Conservation (phyloP, 2,113 vertebrate species). For the Elephantulus edwardii region DNA sequence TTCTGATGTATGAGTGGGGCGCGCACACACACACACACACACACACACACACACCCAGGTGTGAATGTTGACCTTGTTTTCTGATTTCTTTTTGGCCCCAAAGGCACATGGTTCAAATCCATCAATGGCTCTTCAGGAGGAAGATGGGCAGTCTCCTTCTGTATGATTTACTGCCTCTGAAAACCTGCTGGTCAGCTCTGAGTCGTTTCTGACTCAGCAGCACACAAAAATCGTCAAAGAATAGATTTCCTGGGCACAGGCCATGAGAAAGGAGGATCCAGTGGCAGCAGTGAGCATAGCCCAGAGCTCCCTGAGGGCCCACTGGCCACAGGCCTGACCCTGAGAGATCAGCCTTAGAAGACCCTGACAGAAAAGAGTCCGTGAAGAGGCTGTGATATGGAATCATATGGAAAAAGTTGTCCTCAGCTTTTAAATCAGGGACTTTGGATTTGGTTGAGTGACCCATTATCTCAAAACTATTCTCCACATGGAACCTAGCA, state of each 20-base stretch:
- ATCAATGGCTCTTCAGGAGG: no score
- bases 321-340: background rate
- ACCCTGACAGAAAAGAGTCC: background rate
- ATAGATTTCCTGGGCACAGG: background rate
- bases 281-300: background rate
- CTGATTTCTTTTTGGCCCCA: conserved; percentile 8
- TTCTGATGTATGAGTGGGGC: no score
- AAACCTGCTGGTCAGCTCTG: no score
- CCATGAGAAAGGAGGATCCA: background rate
- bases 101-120: no score
- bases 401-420: background rate
- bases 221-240: background rate
- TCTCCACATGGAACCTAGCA: background rate
- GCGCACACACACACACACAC: no score
- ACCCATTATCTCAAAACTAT: background rate
- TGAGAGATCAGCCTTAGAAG: background rate
- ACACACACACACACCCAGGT: no score
- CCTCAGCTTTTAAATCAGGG: background rate
- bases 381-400: background rate
- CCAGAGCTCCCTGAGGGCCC: background rate
- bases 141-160: no score
- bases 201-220: no score
- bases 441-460: background rate
- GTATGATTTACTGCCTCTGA: no score
- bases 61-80: background rate